Percentiles rank a stretch among this genome's conserved stretches.
phyloP scores from a whole-genome alignment of 2,888 invertebrate genomes.

The Alentia gelatinosa region DNA sequence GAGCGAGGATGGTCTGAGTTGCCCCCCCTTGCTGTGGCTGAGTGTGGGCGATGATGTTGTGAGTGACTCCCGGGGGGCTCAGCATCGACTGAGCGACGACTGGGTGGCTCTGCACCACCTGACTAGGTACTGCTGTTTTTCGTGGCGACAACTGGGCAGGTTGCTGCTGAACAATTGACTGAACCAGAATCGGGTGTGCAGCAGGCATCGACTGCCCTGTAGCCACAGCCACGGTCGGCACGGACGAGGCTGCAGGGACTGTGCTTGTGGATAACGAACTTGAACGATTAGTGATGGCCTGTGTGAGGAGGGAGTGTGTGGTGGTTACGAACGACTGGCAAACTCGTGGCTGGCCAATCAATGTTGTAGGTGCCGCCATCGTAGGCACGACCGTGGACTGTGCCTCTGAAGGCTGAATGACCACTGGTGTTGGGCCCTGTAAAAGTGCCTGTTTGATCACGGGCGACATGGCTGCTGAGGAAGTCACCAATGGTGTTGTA shows the following conservation, averaged over 20 bases:
- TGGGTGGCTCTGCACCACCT: conserved; percentile 38
- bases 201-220: background rate
- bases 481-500: background rate
- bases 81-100: conserved; percentile 36
- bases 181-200: conserved; percentile 6
- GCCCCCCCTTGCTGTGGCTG: background rate
- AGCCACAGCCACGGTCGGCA: background rate
- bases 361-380: background rate
- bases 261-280: background rate
- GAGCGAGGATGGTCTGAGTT: background rate
- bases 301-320: background rate
- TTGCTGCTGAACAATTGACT: conserved; percentile 3
- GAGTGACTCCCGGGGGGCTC: conserved; percentile 19
- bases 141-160: background rate
- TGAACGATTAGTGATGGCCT: background rate
- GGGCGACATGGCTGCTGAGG: background rate
- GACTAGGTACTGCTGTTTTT: background rate
- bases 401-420: background rate
- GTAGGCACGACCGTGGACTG: background rate
- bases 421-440: background rate
- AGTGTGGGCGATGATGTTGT: background rate
- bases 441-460: background rate
- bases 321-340: background rate
- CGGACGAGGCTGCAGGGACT: background rate
- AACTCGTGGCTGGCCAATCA: conserved; percentile 25